Evolutionary conservation across 2,797 vertebrate species (phyloP), one percentile per base, ranked within the genome.

Genomic region (Meriones psammophilus): DNA sequence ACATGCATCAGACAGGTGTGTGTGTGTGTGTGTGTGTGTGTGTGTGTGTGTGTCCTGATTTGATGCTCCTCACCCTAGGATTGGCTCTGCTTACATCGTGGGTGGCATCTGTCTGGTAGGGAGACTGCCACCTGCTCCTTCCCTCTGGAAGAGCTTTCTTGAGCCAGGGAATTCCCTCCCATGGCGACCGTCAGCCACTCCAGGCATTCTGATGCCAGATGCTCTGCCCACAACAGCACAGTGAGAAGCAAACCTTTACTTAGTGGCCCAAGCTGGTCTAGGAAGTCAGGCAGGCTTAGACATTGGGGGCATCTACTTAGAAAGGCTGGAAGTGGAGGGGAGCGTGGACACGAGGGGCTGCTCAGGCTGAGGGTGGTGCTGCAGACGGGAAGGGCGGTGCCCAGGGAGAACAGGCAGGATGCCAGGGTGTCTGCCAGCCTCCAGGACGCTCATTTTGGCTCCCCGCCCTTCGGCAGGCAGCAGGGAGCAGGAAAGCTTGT

Each of bases 81-180:
- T 76, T 95, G 90, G 96, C 95, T 97, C 92, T 94, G 96, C 36
- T 86, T 89, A 26, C n/a, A 92, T 93, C 0, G 88, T 91, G 96
- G 97, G 97, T 33, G 58, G 94, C 7, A 73, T 95, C 91, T 97
- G 96, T 71, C 92, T 97, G 94, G 79, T 91, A 20, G 96, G 95
- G 96, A 96, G 90, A 94, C 89, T 46, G 30, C 95, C 97, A 96
- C 95, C 96, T 97, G 96, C 81, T 97, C 85, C 69, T 76, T 97
- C 93, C 90, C 28, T 20, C 81, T 85, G 93, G 86, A 92, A 96
- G 86, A 94, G 94, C 79, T 95, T 97, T 92, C 83, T 68, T 56
- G 88, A 96, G 93, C 95, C 89, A 96, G 96, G 96, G 97, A 97
- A 97, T 97, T 97, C 96, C 97, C 96, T 96, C 71, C 92, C 33